Base-by-base conservation (phyloP, 2,113 vertebrate genomes). In the Oryzias curvinotus region DNA sequence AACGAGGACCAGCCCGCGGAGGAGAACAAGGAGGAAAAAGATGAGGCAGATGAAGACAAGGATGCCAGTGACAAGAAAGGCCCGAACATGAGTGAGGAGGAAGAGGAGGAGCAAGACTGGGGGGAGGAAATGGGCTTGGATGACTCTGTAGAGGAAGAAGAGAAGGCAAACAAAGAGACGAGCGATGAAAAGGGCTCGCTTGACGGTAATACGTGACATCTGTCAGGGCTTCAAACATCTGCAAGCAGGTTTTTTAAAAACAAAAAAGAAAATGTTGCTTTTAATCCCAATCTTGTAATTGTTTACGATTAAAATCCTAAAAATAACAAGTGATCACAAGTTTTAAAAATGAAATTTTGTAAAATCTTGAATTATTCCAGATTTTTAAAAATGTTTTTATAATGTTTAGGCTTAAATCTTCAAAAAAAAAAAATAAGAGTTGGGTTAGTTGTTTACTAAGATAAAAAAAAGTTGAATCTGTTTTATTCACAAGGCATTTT, bases 121-220 rank as follows among this genome's bases (percentile, higher is more conserved):
- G 44, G 56, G 12, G 48, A 46, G 25, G 48, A 50, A 1, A 7
- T 51, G 15, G 16, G 5, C 7, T 0, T 49, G 12, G 55, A 44
- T 1, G 43, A 48, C 13, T 58, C 53, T 19, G 18, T 13, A 23
- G 42, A 28, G n/a, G 5, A 14, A 1, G 62, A 62, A n/a, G 53
- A 43, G 17, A 36, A 53, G 17, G 65, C 54, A 5, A 44, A 55
- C 4, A 25, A 64, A 12, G 23, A 57, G 14, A 4, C 42, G 48
- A 52, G 28, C 25, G 17, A 36, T 10, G 36, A 36, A 36, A 12
- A 7, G 21, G 45, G 67, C 16, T 41, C 55, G 25, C 47, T 19
- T 17, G 62, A 65, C 59, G 69, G 69, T 72, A 65, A 71, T 30
- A 2, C 1, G 26, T 52, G 23, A 18, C 18, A 17, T 1, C 28